Conservation (phyloP, 2,113 vertebrate species). For the Chrysochloris asiatica region DNA sequence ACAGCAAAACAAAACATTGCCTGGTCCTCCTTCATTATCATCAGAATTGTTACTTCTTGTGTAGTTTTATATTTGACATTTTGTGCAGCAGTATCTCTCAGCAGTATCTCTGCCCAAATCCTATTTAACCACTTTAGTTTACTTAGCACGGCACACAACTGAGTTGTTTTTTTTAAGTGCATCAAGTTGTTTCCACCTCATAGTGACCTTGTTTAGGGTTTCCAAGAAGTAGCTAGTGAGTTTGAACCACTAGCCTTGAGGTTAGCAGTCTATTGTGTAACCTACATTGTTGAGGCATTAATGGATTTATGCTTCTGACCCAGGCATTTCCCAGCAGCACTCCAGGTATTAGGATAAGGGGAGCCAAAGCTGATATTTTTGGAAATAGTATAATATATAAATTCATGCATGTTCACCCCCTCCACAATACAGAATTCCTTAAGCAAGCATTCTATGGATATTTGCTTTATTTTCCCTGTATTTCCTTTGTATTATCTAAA, state of each 20-base stretch:
- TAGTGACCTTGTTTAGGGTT: too few species aligned
- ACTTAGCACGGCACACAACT: too few species aligned
- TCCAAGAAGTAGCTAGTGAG: too few species aligned
- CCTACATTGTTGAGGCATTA: not conserved
- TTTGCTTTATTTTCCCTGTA: not conserved
- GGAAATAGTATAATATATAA: not conserved
- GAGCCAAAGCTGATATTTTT: not conserved
- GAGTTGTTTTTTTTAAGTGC: too few species aligned
- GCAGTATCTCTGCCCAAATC: too few species aligned
- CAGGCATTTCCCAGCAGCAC: not conserved
- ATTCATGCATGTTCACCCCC: not conserved
- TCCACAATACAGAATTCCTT: not conserved
- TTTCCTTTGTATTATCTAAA: constrained; percentile 27
- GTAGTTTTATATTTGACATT: not conserved
- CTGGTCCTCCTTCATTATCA: not conserved
- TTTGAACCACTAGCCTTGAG: too few species aligned
- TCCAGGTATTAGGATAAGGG: not conserved
- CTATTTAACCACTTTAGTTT: too few species aligned
- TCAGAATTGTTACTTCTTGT: not conserved
- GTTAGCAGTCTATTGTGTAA: too few species aligned
- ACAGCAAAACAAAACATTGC: not conserved
- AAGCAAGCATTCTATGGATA: not conserved
- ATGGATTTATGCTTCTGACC: not conserved
- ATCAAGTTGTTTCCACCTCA: too few species aligned
- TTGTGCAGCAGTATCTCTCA: too few species aligned